Percentiles rank a stretch among this genome's conserved stretches.
Conservation (phyloP, 2,797 vertebrate species). For the Gobio occitaniae region DNA sequence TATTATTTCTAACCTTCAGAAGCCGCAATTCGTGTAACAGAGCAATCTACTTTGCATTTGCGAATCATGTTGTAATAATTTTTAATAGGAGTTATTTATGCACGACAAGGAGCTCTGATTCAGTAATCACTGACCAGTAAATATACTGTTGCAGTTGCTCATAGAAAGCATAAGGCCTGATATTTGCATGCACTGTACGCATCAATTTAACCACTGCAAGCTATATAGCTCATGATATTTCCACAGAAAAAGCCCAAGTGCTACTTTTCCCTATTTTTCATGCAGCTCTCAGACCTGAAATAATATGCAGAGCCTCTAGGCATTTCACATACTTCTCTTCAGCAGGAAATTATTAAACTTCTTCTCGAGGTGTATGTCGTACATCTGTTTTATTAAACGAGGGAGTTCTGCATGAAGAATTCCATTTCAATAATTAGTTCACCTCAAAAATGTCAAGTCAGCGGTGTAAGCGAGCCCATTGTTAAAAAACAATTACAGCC, state of each 20-base stretch:
- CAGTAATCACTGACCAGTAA: conserved; percentile 36
- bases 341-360: conserved; percentile 68
- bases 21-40: not conserved
- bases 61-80: conserved; percentile 33
- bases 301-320: conserved; percentile 56
- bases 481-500: conserved; percentile 75
- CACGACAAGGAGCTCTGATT: conserved; percentile 28
- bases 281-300: conserved; percentile 45
- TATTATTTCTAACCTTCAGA: conserved; percentile 43
- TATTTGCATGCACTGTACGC: conserved; percentile 2
- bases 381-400: conserved; percentile 78
- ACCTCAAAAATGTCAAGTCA: conserved; percentile 75
- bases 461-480: conserved; percentile 70
- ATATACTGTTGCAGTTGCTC: not conserved
- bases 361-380: conserved; percentile 66
- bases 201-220: conserved; percentile 5
- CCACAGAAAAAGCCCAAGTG: conserved; percentile 41
- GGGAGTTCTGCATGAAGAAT: conserved; percentile 71
- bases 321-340: conserved; percentile 62
- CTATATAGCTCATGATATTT: conserved; percentile 26
- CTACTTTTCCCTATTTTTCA: conserved; percentile 34
- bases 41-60: conserved; percentile 39
- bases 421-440: conserved; percentile 75
- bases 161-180: conserved; percentile 11
- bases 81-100: conserved; percentile 46